Base-by-base conservation (phyloP, 2,797 vertebrate genomes). In the Manis crassicaudata region DNA sequence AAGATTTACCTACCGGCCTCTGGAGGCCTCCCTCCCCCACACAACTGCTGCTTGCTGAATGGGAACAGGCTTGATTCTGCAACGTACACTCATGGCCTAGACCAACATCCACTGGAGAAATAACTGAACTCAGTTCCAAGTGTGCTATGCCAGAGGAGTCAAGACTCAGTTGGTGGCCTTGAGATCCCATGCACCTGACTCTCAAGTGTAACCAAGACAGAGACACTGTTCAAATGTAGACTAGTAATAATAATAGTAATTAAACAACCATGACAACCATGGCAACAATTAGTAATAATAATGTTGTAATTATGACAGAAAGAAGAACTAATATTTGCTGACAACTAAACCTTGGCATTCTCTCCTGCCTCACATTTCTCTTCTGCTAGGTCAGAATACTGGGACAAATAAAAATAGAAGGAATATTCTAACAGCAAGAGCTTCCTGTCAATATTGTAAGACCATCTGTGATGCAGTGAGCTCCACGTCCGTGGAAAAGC, bases 11-110 rank as follows among this genome's bases (percentile, higher is more conserved):
- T 13, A 0, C 52, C 13, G 37, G n/a, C 17, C n/a, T 79, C 62
- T 4, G 5, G 27, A 75, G 27, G 6, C 37, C 40, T 62, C 21
- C 0, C 1, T 70, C 2, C 14, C 16, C 21, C 5, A 17, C 6
- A 35, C 7, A 27, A 7, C n/a, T 37, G 37, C 25, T 43, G 21
- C 50, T 23, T 3, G 14, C 6, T 73, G 23, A 85, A n/a, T 20
- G 11, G 18, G 25, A 25, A 4, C 10, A n/a, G 52, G 9, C 6
- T 76, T 13, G 21, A n/a, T 16, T 14, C 29, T 50, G 11, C 29
- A 56, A 12, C 32, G 35, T 11, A 0, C 17, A 10, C 37, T 73
- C 23, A 1, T 35, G 43, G 35, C 62, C 60, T 90, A 67, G 35
- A 63, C 11, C 25, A 3, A 70, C 43, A 58, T 7, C 4, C 3